Base-by-base conservation (phyloP, 2,113 vertebrate species). In the Chascanopsetta lugubris region DNA sequence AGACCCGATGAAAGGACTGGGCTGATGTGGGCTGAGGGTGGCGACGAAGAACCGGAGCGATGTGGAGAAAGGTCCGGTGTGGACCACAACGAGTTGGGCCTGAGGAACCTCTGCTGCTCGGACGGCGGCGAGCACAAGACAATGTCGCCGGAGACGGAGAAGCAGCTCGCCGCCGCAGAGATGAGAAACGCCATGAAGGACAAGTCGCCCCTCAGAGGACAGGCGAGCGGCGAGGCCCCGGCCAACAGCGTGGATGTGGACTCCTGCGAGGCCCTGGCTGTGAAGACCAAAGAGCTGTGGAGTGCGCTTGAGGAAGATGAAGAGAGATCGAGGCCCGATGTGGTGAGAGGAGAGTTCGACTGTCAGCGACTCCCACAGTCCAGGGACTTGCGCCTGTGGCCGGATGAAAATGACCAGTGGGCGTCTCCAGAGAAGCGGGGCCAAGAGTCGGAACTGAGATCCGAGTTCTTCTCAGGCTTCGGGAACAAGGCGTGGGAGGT, bases 361-460 rank as follows among this genome's bases (percentile, higher is more conserved):
- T 90, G 88, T 56, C 84, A 88, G 10, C 83, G 75, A 32, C 86
- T 89, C 51, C 78, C 85, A 20, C 75, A 90, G 34, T 63, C 68
- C 15, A 69, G 63, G 2, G 83, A 92, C 18, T 57, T 89, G 9
- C 83, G 76, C 25, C 43, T 91, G 68, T 92, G 90, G 87, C 86
- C 89, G 4, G 81, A 83, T 7, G 91, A 92, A 78, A 93, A 93
- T 58, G 87, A 93, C 78, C 91, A 93, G 72, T 92, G 90, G 91
- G 90, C 90, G 13, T 87, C 85, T 47, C 86, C 91, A 0, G 89
- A 93, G 49, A 87, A 65, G 58, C 85, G 76, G 26, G 62, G 56
- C 60, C 82, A 79, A 15, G 90, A 90, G 36, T 32, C 45, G 2
- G 89, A 89, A 3, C 84, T 92, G 1, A 77, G 73, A 5, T 85